Base-by-base conservation (phyloP, 2,113 vertebrate genomes). In the Sylvietta virens region DNA sequence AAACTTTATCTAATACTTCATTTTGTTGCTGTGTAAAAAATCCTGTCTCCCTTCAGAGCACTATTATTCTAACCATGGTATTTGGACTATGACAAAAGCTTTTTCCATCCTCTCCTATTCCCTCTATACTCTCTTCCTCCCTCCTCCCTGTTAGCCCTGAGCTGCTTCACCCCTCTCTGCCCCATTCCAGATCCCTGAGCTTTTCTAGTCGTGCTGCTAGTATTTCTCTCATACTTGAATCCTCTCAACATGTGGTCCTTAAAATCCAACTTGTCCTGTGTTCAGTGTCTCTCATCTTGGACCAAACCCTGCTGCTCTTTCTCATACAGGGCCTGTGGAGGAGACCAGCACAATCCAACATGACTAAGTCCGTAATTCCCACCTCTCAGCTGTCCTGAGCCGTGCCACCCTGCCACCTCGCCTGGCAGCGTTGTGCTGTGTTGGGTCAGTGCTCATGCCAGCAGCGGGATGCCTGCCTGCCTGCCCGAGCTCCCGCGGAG, bases 381-480 rank as follows among this genome's bases (percentile, higher is more conserved):
- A 7, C 16, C 42, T 84, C n/a, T 83, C 4, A 2, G 47, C 62
- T 57, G 23, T 57, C n/a, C 77, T 5, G 19, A 50, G 24, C 35
- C 1, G 2, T 60, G 57, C 57, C 40, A 47, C 7, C 44, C 40
- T 81, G 74, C 50, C 16, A 2, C 23, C 80, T 54, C 0, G 0
- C 16, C 33, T 0, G 24, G 20, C 17, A 9, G 50, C 0, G 1
- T 10, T 44, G 62, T 56, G 26, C 30, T 45, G 40, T 3, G 1
- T 39, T 50, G 78, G n/a, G 27, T 82, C 11, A 5, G 31, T 45
- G 83, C 81, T 81, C 8, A 2, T 24, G 62, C 48, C 70, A 40
- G 1, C 9, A 14, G 54, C 2, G 2, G 73, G 19, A 24, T 72
- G 3, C 0, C n/a, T 62, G 67, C 66, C 64, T 2, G 0, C 21